Conservation (phyloP, 2,888 invertebrate genomes). For the Panopea generosa region DNA sequence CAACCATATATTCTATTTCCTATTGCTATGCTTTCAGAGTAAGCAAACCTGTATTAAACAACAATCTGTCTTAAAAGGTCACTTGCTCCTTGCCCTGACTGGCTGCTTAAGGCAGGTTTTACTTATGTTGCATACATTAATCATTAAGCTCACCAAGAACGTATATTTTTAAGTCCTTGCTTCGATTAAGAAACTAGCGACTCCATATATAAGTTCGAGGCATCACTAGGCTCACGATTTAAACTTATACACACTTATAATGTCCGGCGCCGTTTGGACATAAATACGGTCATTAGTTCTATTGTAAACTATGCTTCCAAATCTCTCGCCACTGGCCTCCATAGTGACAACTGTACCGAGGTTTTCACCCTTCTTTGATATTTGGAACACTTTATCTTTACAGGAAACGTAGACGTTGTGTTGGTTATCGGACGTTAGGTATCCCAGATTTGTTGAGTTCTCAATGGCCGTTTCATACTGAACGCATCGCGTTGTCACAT, state of each 20-base stretch:
- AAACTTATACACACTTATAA: constrained; percentile 36
- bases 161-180: too few relatives aligned
- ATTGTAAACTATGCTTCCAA: constrained; percentile 40
- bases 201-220: too few relatives aligned
- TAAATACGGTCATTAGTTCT: constrained; percentile 28
- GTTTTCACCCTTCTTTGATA: constrained; percentile 32
- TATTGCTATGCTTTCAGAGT: too few relatives aligned
- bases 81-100: too few relatives aligned
- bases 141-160: too few relatives aligned
- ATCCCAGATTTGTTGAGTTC: constrained; percentile 13
- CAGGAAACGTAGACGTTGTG: constrained; percentile 44
- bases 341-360: constrained; percentile 25
- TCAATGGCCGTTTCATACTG: constrained; percentile 29
- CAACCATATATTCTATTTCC: too few relatives aligned
- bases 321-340: constrained; percentile 2
- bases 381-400: constrained; percentile 26
- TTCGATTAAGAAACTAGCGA: too few relatives aligned
- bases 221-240: too few relatives aligned
- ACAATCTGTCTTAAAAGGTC: too few relatives aligned
- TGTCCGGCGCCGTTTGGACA: constrained; percentile 35
- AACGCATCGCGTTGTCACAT: constrained; percentile 36
- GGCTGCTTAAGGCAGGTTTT: too few relatives aligned
- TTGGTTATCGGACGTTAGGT: constrained; percentile 42
- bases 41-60: too few relatives aligned
- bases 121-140: too few relatives aligned